phyloP scores from a whole-genome alignment of 2,113 vertebrate species.

The Pavo muticus region DNA sequence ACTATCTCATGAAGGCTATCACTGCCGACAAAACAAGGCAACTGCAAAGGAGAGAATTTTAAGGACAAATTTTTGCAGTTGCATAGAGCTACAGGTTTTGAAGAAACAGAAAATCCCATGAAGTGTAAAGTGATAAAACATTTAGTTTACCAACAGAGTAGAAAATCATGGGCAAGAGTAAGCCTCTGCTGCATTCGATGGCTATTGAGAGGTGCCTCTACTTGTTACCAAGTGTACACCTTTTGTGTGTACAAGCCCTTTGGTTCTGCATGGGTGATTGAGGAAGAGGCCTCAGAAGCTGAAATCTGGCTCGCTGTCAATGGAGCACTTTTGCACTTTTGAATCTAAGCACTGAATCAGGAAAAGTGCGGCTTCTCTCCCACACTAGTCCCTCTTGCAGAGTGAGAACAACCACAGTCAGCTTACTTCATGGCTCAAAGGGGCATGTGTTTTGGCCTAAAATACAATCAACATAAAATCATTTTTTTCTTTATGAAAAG shows the following conservation, averaged over 20 bases:
- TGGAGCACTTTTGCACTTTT: background rate
- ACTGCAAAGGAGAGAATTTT: background rate
- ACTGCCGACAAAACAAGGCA: constrained; percentile 7
- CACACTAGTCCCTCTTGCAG: background rate
- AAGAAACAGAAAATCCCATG: background rate
- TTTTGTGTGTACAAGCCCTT: background rate
- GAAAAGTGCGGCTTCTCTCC: constrained; percentile 2
- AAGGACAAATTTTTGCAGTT: background rate
- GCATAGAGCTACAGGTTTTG: background rate
- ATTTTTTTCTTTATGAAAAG: background rate
- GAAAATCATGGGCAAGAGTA: background rate
- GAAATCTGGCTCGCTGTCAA: constrained; percentile 1
- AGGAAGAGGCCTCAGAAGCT: constrained; percentile 29
- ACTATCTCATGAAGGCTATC: constrained; percentile 5
- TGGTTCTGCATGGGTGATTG: constrained; percentile 13
- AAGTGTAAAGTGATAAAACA: background rate
- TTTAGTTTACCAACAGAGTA: background rate
- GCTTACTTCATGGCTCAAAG: background rate
- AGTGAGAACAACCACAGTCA: background rate
- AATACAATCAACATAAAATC: background rate
- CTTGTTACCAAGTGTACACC: background rate
- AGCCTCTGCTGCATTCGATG: background rate
- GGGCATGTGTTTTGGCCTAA: background rate
- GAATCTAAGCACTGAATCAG: constrained; percentile 32
- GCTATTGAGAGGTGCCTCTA: background rate